Base-by-base conservation (phyloP, 2,797 vertebrate species). In the Podarcis lilfordi region DNA sequence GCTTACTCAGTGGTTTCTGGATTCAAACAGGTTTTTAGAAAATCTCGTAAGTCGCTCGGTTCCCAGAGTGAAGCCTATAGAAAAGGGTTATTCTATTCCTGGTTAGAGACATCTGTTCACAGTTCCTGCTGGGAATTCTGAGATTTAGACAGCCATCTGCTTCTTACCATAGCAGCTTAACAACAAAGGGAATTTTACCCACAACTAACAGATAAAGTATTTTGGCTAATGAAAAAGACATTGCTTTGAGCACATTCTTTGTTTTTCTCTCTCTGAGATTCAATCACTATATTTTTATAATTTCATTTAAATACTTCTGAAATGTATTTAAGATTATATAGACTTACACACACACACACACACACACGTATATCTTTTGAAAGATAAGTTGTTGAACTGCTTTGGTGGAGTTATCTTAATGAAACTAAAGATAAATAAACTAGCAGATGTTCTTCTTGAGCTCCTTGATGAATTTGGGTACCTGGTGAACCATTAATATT, bases 101-200 rank as follows among this genome's bases (percentile, higher is more conserved):
- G 80, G 91, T 94, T 93, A 86, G 50, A 91, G 92, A 93, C 94
- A 95, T 95, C 94, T 95, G 95, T 88, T 95, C 90, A 84, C 75
- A 90, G 89, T 92, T 95, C 71, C 94, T 95, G 91, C 87, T 93
- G 94, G 93, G 94, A 93, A 93, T 95, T 95, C 82, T 95, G 92
- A 90, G 93, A 94, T 93, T 94, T 93, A 91, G 92, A 82, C 59
- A 93, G 87, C 95, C 94, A 95, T 95, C 94, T 95, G 95, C 78
- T 94, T 90, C 87, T 72, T 92, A 69, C 91, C 43, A 64, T 92
- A 91, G 82, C 43, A 94, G 85, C 78, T 91, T 78, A 76, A 93
- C 71, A 95, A 93, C 92, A 95, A 96, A 94, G 81, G 84, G 82
- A 90, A 94, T 91, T 91, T 93, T 93, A 64, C 90, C 93, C 68